Evolutionary conservation across 2,888 invertebrate genomes (phyloP), one percentile per base, ranked within the genome.

Genomic region (Lingula anatina): DNA sequence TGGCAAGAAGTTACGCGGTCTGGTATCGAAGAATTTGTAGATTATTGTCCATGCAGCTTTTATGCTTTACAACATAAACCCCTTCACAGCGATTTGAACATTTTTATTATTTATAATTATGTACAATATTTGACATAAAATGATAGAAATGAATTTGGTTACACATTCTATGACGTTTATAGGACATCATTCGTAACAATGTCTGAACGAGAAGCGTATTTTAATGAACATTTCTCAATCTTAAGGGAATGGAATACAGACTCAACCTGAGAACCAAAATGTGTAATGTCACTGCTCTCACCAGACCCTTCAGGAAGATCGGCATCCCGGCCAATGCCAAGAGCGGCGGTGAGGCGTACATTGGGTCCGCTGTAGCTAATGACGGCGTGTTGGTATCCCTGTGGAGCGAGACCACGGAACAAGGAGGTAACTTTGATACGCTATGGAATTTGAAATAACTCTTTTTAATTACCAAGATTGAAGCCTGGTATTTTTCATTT

Each of bases 291-390:
- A 51, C 55, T 4, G 25, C 47, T 3, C 25, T 56, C 9, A 49
- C 40, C 28, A 41, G 49, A 21, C 49, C 53, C 15, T 59, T 55
- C 47, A 40, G 40, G 31, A 44, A 37, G 0, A 43, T 50, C 35
- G 55, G 55, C 5, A 54, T 60, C 15, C 60, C 60, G 18, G 25
- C 36, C 2, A 51, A 44, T 23, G 50, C 58, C 28, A 54, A 47
- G 25, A 57, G 55, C 44, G 18, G 50, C 24, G 56, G 55, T 20
- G 55, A 61, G 18, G 55, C 61, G 3, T 67, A 57, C 50, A 59
- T 61, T 28, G 59, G 58, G 5, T 66, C 66, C 53, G 64, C 65
- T 0, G 49, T 56, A 20, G 64, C 64, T 7, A 64, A 64, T 3
- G 56, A 57, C n/a, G 65, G 62, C 2, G 68, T 70, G 9, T 49